Evolutionary conservation across 2,113 vertebrate genomes (phyloP), one percentile per base, ranked within the genome.

Genomic region (Chauna torquata): DNA sequence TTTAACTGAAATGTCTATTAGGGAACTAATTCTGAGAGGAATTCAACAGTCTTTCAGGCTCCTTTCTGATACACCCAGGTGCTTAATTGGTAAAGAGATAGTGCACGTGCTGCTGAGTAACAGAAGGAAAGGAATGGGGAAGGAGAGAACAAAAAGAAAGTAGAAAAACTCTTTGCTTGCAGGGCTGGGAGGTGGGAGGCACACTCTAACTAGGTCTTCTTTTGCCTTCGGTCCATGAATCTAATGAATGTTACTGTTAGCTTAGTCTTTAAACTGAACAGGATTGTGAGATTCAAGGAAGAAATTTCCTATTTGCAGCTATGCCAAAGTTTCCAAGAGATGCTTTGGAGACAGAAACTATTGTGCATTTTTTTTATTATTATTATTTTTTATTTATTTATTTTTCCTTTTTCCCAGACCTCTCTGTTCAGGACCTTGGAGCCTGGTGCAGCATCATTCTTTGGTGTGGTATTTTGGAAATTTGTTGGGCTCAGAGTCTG

Each of bases 391-490:
- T 52, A 13, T 27, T 25, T 52, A 25, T 25, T 52, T 24, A 25
- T 27, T 30, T 18, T 3, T 59, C 28, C 57, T 72, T 47, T 6
- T 25, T 44, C 32, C 61, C 87, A 27, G 84, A 57, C 7, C 14
- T 49, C 49, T 84, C 14, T 80, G 28, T 89, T 78, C 18, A 19
- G 58, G 45, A 36, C 36, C 88, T 25, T 82, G 36, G 61, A 52
- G 19, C 14, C 36, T 76, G 17, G 25, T 76, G 42, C 62, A 82
- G 27, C 8, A 3, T 85, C 28, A 85, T 76, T 71, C 70, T 76
- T 87, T 85, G 36, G 32, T 76, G 71, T 59, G 78, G 36, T 90
- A 65, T 94, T 94, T 74, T 94, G 78, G 82, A 96, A 85, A 80
- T 62, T 86, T 70, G 11, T 84, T 66, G 40, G 75, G 70, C 87